These are phyloP conservation scores for Alviniconcha strummeri DNA, from an alignment of 2,888 invertebrate genomes.

Conservation along the genomic window DNA sequence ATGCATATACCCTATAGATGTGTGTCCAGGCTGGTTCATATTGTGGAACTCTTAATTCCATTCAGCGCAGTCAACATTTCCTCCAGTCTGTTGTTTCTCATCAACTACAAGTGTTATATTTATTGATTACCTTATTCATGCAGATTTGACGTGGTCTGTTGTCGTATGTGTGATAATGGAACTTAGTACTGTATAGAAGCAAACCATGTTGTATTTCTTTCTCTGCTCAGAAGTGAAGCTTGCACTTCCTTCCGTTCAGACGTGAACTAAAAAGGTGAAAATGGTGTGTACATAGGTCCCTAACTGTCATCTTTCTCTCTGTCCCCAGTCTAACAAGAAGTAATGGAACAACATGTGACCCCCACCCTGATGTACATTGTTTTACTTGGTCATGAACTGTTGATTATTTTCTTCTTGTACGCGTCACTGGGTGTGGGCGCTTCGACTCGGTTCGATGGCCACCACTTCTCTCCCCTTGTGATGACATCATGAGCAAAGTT, in stretches of 20 bases:
- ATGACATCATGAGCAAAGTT: constrained; percentile 17
- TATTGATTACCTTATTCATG: constrained; percentile 2
- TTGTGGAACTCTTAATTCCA: too few relatives aligned
- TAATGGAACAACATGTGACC: background rate
- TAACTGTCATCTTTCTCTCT: background rate
- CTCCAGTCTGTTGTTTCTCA: too few relatives aligned
- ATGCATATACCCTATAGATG: too few relatives aligned
- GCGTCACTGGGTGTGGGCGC: too few relatives aligned
- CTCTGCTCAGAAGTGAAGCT: too few relatives aligned
- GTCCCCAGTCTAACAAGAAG: background rate
- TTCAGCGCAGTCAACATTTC: too few relatives aligned
- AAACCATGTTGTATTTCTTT: background rate
- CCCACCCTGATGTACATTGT: constrained; percentile 1
- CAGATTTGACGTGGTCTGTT: background rate
- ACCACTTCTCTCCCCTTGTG: background rate
- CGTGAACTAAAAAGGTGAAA: background rate
- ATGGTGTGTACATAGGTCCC: background rate
- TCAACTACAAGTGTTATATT: background rate
- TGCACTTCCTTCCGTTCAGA: too few relatives aligned
- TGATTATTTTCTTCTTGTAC: background rate
- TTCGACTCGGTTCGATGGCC: too few relatives aligned
- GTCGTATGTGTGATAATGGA: constrained; percentile 7
- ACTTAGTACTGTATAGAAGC: background rate
- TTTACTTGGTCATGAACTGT: constrained; percentile 8
- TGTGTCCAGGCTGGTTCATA: too few relatives aligned